phyloP scores from a whole-genome alignment of 2,113 vertebrate species.

The Ceratotherium simum region DNA sequence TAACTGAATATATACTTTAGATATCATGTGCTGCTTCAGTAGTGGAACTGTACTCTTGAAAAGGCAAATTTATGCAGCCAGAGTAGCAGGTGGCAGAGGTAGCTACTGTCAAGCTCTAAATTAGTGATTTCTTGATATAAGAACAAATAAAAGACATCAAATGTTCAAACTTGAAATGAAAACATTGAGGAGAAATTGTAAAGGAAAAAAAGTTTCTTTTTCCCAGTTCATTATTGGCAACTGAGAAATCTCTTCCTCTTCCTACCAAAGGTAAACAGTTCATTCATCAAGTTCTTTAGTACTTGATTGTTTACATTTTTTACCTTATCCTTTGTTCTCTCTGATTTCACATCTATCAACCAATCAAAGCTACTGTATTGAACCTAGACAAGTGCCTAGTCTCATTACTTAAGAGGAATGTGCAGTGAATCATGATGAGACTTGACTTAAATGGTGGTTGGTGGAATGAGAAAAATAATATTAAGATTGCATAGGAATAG shows the following conservation, averaged over 20 bases:
- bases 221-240: neutral
- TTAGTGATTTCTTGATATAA: constrained; percentile 24
- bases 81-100: neutral
- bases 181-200: neutral
- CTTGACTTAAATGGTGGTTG: neutral
- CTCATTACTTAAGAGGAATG: neutral
- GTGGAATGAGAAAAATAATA: neutral
- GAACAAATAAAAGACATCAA: neutral
- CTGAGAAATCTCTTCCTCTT: neutral
- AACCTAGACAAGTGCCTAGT: neutral
- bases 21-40: neutral
- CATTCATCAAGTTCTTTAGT: neutral
- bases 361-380: neutral
- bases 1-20: constrained; percentile 65
- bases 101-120: neutral
- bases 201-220: neutral
- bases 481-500: neutral
- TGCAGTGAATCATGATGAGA: neutral
- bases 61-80: neutral
- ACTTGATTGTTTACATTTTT: neutral
- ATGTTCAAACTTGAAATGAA: neutral
- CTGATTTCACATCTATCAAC: neutral
- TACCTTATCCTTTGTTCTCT: neutral
- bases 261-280: neutral
- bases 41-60: neutral